Conservation (phyloP, 2,797 vertebrate genomes). For the Sphaeramia orbicularis region DNA sequence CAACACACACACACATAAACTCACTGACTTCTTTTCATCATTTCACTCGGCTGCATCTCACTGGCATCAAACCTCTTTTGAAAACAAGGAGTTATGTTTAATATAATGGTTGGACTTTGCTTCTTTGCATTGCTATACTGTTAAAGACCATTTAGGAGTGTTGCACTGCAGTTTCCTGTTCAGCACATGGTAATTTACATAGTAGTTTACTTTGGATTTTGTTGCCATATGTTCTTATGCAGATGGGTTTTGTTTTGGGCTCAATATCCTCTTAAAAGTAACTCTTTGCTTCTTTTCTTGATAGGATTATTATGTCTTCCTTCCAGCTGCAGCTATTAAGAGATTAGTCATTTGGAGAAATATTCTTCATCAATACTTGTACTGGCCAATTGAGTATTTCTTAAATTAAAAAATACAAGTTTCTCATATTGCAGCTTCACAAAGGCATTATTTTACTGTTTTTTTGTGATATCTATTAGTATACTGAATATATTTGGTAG, state of each 20-base stretch:
- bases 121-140: neutral
- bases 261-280: too few relatives aligned
- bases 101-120: conserved; percentile 18
- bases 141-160: conserved; percentile 3
- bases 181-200: neutral
- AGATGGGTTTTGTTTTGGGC: too few relatives aligned
- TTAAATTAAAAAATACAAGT: too few relatives aligned
- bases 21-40: conserved; percentile 8
- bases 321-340: too few relatives aligned
- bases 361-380: too few relatives aligned
- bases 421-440: too few relatives aligned
- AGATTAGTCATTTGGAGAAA: too few relatives aligned
- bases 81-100: conserved; percentile 6
- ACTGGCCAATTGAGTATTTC: too few relatives aligned
- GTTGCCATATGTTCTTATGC: too few relatives aligned
- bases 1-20: conserved; percentile 2
- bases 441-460: too few relatives aligned
- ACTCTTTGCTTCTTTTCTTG: neutral
- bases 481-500: too few relatives aligned
- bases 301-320: neutral
- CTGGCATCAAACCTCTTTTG: conserved; percentile 6
- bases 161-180: neutral
- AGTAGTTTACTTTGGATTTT: neutral
- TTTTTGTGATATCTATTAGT: too few relatives aligned
- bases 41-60: neutral